Evolutionary conservation across 2,113 vertebrate genomes (phyloP), one percentile per base, ranked within the genome.

Genomic region (Fregata magnificens): DNA sequence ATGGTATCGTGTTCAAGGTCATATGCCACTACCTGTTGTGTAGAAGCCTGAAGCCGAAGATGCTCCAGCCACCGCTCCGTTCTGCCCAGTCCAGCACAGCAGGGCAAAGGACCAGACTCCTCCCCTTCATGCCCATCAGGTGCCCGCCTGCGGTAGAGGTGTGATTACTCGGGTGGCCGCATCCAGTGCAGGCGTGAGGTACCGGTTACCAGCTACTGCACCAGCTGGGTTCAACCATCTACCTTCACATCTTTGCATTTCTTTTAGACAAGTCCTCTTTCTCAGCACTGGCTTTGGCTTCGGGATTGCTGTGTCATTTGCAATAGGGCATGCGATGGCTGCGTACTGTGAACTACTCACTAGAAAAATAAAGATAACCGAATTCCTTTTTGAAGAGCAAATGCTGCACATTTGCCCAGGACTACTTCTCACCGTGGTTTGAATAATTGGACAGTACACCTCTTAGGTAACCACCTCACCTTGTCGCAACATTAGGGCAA

Each of bases 281-380:
- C 70, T 19, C 55, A 11, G 52, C 53, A 4, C 44, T 9, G 26
- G 13, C 21, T 52, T n/a, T 29, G 22, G 53, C 58, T 42, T 29
- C 2, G 4, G 36, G 62, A 26, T 59, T 6, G 49, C 36, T 11
- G 47, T 31, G 12, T 21, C 42, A 6, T 13, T 22, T 7, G 40
- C 40, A 10, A 1, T 12, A 20, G 29, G 2, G 42, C n/a, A 5
- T 4, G 31, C 5, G 8, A 21, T 28, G 78, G 42, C 66, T 32
- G 38, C 4, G 7, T 14, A 2, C 36, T 36, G 44, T 5, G 16
- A 47, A 7, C 26, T 15, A 4, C 82, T 56, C 44, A 5, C 47
- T 38, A 36, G 86, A 59, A 63, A 90, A 92, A 85, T 32, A 82
- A 50, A 96, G 94, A 50, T 32, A 40, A 77, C 58, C 52, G 32